Base-by-base conservation (phyloP, 92 coral and sea anemone species). In the Epizoanthus illoricatus region DNA sequence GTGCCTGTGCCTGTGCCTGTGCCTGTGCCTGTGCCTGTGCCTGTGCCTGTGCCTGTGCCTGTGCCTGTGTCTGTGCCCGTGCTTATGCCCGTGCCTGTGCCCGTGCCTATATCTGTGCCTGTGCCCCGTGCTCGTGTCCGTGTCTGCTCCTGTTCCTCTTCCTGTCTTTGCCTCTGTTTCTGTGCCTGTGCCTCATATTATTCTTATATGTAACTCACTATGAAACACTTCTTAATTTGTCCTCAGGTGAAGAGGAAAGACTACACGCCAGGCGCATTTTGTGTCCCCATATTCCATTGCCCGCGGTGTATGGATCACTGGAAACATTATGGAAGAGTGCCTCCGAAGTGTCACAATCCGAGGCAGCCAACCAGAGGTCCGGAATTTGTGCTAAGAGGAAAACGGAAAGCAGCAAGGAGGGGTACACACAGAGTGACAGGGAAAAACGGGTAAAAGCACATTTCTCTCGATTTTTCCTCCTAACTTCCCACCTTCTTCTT, bases 241-340 rank as follows among this genome's bases (percentile, higher is more conserved):
- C 52, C 47, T 8, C 73, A 93, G 98, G 84, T 93, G 40, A 85
- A 86, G 33, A 93, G 89, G 24, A 92, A 88, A 69, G 87, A 84
- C 62, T 92, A 92, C 85, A 82, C 87, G 7, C 93, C 96, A n/a
- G 98, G 94, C 4, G 89, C 92, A 2, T 81, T 86, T 2, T 97
- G 99, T 62, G 87, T 94, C 4, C 99, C 99, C 8, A 76, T 94
- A 76, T 97, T 97, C 75, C 99, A 97, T 88, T 97, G 99, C 65
- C 92, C 91, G 10, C 88, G 91, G 5, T 97, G 99, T 60, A 85
- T 90, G 74, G 94, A 92, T 23, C 87, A 88, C 71, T 93, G 98
- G 93, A 76, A 81, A 10, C 69, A 88, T 61, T 84, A 73, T 17
- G 99, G 94, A 45, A 80, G 75, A 66, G 93, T 93, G 45, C 98